These are phyloP conservation scores for Cosmopolites sordidus DNA, from an alignment of 2,888 invertebrate species.

Conservation along the genomic window DNA sequence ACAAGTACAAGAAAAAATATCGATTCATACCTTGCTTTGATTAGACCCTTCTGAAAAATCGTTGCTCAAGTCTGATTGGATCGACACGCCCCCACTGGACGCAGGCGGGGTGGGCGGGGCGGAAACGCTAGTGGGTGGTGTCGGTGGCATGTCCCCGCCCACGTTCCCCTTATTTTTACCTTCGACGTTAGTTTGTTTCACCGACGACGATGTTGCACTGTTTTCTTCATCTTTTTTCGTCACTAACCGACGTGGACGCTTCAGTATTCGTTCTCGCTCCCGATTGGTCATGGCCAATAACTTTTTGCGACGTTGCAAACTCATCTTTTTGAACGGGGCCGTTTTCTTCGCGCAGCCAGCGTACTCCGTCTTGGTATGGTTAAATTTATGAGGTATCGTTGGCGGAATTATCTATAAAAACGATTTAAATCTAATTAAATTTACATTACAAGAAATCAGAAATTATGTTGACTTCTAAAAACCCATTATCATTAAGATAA, in stretches of 20 bases:
- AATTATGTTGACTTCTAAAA: too few relatives aligned
- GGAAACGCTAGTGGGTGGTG: slow-evolving; percentile 60
- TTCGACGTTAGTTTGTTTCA: slow-evolving; percentile 16
- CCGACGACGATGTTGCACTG: slow-evolving; percentile 20
- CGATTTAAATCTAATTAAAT: neutral
- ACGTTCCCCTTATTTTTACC: slow-evolving; percentile 31
- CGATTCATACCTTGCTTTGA: slow-evolving; percentile 24
- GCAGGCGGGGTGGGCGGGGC: slow-evolving; percentile 58
- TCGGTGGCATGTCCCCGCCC: slow-evolving; percentile 53
- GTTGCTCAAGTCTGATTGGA: slow-evolving; percentile 38
- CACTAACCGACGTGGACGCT: slow-evolving; percentile 37
- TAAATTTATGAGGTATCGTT: slow-evolving; percentile 4
- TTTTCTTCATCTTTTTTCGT: slow-evolving; percentile 31
- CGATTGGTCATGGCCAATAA: slow-evolving; percentile 48
- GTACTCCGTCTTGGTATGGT: slow-evolving; percentile 39
- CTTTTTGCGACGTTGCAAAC: slow-evolving; percentile 51
- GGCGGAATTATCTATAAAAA: neutral
- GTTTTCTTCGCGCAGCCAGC: slow-evolving; percentile 58
- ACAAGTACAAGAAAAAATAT: too few relatives aligned
- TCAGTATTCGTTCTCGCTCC: slow-evolving; percentile 41
- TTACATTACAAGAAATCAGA: too few relatives aligned
- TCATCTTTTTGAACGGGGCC: slow-evolving; percentile 54
- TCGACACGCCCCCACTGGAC: slow-evolving; percentile 37
- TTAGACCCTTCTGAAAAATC: slow-evolving; percentile 37
- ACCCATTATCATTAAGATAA: too few relatives aligned